Conservation (phyloP, 2,797 vertebrate genomes). For the Telmatherina bonti region DNA sequence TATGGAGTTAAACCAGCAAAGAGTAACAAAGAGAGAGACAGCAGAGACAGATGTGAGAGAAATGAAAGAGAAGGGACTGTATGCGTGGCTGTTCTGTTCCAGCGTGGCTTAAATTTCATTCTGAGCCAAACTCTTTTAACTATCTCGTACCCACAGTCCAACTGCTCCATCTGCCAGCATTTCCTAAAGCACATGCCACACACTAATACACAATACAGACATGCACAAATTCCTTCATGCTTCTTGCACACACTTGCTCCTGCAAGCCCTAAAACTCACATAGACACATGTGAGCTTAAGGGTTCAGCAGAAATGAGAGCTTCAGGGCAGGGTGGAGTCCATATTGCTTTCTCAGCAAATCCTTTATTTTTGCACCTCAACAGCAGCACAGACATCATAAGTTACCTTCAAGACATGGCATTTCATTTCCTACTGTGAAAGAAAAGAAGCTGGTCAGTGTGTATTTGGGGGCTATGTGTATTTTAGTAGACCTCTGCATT, state of each 20-base stretch:
- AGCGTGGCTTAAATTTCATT: conserved; percentile 51
- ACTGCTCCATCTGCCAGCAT: conserved; percentile 61
- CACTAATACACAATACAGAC: conserved; percentile 43
- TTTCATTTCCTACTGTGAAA: conserved; percentile 49
- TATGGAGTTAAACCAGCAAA: conserved; percentile 2
- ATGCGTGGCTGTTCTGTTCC: conserved; percentile 63
- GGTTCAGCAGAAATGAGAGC: conserved; percentile 66
- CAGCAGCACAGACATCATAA: conserved; percentile 53
- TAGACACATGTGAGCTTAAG: conserved; percentile 29
- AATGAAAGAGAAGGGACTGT: conserved; percentile 39
- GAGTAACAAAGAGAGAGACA: background rate
- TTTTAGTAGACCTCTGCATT: conserved; percentile 48
- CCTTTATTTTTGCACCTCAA: conserved; percentile 67
- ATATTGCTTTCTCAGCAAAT: conserved; percentile 71
- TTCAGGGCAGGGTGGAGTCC: conserved; percentile 67
- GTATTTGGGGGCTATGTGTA: conserved; percentile 33
- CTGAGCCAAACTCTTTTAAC: conserved; percentile 62
- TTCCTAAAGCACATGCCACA: conserved; percentile 55
- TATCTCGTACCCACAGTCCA: conserved; percentile 62
- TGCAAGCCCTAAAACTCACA: conserved; percentile 42
- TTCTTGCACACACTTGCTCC: conserved; percentile 46
- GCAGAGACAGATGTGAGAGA: conserved; percentile 5
- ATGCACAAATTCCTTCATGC: conserved; percentile 33
- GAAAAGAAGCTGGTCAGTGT: conserved; percentile 20
- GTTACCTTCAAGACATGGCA: conserved; percentile 42